Conservation (phyloP, 2,797 vertebrate species). For the Argyrosomus regius region DNA sequence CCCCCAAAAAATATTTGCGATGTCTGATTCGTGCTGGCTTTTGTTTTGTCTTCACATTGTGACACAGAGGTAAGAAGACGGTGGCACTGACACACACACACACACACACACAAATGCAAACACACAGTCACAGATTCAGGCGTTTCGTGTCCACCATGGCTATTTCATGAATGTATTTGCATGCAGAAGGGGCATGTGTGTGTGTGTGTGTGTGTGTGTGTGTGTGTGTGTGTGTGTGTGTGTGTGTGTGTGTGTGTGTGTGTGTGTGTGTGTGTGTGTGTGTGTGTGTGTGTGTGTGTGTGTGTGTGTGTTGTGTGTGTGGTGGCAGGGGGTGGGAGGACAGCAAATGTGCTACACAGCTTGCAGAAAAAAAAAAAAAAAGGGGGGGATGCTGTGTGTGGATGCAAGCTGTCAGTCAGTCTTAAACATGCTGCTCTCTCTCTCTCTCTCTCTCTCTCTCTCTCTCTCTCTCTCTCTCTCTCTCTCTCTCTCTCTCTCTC, state of each 20-base stretch:
- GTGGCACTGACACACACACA: conserved; percentile 40
- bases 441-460: conserved; percentile 38
- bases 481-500: conserved; percentile 51
- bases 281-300: conserved; percentile 12
- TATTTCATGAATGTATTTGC: conserved; percentile 86
- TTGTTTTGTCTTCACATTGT: conserved; percentile 47
- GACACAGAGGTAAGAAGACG: conserved; percentile 49
- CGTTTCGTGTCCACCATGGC: conserved; percentile 78
- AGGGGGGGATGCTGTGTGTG: conserved; percentile 76
- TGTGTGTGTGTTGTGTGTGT: too few species aligned
- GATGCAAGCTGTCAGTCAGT: conserved; percentile 86
- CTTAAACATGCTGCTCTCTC: conserved; percentile 78
- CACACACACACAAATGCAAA: conserved; percentile 20
- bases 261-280: too few species aligned
- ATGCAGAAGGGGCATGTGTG: conserved; percentile 75
- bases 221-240: too few species aligned
- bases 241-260: conserved; percentile 10
- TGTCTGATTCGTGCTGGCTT: conserved; percentile 21
- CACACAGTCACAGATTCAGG: conserved; percentile 48
- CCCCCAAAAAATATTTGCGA: conserved; percentile 9
- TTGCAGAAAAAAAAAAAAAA: conserved; percentile 62
- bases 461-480: conserved; percentile 47
- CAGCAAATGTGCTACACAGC: conserved; percentile 77
- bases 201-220: too few species aligned
- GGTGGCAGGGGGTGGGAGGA: conserved; percentile 64